Evolutionary conservation across 2,113 vertebrate genomes (phyloP).

Genomic region (Ranitomeya variabilis): DNA sequence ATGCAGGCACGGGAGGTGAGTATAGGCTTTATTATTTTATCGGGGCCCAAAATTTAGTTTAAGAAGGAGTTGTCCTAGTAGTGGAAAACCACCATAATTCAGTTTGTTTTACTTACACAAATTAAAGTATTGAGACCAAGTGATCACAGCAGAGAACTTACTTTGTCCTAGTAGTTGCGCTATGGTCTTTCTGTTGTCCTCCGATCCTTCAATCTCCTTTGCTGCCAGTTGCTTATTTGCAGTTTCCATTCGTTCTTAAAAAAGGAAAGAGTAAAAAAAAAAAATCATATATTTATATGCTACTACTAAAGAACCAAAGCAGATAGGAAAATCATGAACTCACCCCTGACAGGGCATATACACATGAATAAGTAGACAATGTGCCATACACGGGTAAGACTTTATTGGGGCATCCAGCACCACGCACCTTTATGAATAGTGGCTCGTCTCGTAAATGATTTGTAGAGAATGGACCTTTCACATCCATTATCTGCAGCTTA

Average conservation of each 20-base stretch:
- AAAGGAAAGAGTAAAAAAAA: conserved; percentile 17
- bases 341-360: neutral
- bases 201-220: conserved; percentile 92
- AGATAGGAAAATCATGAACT: neutral
- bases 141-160: conserved; percentile 70
- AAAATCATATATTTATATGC: neutral
- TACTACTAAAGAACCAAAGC: neutral
- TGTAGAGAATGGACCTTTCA: neutral
- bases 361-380: neutral
- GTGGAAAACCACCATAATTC: neutral
- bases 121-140: neutral
- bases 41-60: too few species aligned
- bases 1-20: too few species aligned
- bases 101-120: neutral
- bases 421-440: too few species aligned
- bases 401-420: too few species aligned
- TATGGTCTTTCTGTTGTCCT: conserved; percentile 96
- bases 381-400: too few species aligned
- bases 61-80: too few species aligned
- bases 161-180: conserved; percentile 94
- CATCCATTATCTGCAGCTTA: neutral
- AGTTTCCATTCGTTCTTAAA: conserved; percentile 93
- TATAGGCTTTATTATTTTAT: too few species aligned
- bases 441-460: too few species aligned
- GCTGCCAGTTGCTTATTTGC: conserved; percentile 95